Base-by-base conservation (phyloP, 1,140 invertebrate species). In the Drosophila grimshawi region DNA sequence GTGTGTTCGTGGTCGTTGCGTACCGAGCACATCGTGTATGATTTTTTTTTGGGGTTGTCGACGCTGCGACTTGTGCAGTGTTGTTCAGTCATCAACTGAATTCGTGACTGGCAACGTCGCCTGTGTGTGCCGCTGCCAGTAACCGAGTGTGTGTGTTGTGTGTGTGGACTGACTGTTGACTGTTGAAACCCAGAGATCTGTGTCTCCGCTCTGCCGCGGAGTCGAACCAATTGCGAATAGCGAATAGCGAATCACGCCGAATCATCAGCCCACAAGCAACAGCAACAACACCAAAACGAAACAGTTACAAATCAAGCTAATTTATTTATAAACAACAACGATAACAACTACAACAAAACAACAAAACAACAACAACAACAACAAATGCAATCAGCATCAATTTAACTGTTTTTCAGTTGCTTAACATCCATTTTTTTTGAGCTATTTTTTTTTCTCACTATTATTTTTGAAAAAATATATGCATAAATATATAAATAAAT, bases 51-150 rank as follows among this genome's bases (percentile, higher is more conserved):
- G 81, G 91, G 91, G 91, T 92, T 92, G 90, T 91, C 81, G 76
- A 72, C 76, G 82, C 85, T 83, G 81, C 76, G 81, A 86, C 76
- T 76, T 64, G 74, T 77, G 86, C 86, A 83, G 64, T 81, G 86
- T 78, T 90, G 76, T 91, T 92, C 88, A 92, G 90, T 92, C 90
- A 86, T 89, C 83, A 91, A 90, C 90, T 89, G 91, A 89, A 92
- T 91, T 92, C 91, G 86, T 92, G 91, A 92, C 91, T 91, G 91
- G 85, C 82, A 88, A 92, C 91, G 86, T 91, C 91, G 88, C 78
- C 77, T 78, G 61, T 76, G 81, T 70, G 70, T 77, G 68, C 76
- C 65, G 68, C 72, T 65, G 72, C 78, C 76, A 74, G 76, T 73
- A 45, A 67, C 75, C 56, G 60, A 45, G 53, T 66, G 73, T 76